Evolutionary conservation across 2,797 vertebrate species (phyloP).

Genomic region (Danio tinwini): DNA sequence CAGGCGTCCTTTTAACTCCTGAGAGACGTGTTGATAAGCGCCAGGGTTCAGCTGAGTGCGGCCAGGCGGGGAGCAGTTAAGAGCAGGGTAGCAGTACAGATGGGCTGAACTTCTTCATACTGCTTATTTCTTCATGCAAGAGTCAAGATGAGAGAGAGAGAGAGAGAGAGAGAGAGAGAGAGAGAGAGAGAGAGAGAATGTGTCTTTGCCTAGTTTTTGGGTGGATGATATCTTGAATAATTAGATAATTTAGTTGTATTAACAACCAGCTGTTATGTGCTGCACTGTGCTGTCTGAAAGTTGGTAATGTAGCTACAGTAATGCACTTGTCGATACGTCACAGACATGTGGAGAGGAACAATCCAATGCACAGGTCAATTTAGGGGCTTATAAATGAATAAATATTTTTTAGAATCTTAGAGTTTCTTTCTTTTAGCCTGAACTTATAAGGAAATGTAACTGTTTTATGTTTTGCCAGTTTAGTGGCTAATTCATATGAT

Average conservation of each 20-base stretch:
- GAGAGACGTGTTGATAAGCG: slow-evolving; percentile 63
- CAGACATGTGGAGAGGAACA: not conserved
- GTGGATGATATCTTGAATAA: slow-evolving; percentile 37
- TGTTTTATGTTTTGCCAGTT: no score
- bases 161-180: no score
- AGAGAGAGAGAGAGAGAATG: no score
- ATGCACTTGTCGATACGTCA: slow-evolving; percentile 6
- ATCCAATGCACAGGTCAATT: not conserved
- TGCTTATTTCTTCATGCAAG: slow-evolving; percentile 47
- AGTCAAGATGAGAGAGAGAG: not conserved
- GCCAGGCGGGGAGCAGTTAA: slow-evolving; percentile 69
- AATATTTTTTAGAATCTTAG: no score
- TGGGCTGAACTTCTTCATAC: slow-evolving; percentile 45
- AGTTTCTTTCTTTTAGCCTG: no score
- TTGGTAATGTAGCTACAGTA: not conserved
- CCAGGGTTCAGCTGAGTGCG: slow-evolving; percentile 65
- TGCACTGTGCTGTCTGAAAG: slow-evolving; percentile 3
- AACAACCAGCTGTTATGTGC: slow-evolving; percentile 24
- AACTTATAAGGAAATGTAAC: no score
- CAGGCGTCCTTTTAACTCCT: slow-evolving; percentile 59
- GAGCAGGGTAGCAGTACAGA: slow-evolving; percentile 42
- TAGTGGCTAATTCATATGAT: no score
- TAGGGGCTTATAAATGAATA: not conserved
- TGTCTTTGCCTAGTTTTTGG: slow-evolving; percentile 19
- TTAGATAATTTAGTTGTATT: slow-evolving; percentile 42